phyloP scores from a whole-genome alignment of 2,113 vertebrate species.

The Aphyosemion australe region DNA sequence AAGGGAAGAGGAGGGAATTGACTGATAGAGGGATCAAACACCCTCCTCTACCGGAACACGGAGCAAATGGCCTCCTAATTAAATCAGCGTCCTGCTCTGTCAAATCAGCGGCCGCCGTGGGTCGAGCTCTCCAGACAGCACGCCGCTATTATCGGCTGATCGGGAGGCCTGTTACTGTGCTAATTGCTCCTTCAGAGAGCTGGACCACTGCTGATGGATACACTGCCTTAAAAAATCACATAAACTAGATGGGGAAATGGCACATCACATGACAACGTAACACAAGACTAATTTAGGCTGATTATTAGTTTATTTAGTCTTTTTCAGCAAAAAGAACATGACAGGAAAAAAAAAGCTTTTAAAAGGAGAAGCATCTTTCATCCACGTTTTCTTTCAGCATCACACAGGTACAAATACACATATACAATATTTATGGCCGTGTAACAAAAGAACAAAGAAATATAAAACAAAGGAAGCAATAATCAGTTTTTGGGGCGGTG shows the following conservation, averaged over 20 bases:
- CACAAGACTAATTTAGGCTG: conserved; percentile 8
- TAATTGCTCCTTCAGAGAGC: conserved; percentile 89
- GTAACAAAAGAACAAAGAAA: conserved; percentile 12
- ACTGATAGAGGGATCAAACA: conserved; percentile 73
- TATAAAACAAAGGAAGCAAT: background rate
- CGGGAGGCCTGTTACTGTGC: conserved; percentile 85
- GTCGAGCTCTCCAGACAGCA: conserved; percentile 82
- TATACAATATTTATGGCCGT: conserved; percentile 34
- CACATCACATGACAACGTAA: background rate
- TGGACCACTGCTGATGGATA: conserved; percentile 64
- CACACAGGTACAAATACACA: conserved; percentile 36
- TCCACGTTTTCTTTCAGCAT: conserved; percentile 14
- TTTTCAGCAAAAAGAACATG: conserved; percentile 8
- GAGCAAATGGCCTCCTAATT: conserved; percentile 94
- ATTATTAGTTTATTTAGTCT: conserved; percentile 32
- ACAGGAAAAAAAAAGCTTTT: conserved; percentile 4
- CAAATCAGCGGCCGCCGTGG: conserved; percentile 85
- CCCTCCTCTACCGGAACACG: conserved; percentile 80
- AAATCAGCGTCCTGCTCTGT: conserved; percentile 90
- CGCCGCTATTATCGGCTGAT: conserved; percentile 86
- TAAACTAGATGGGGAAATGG: conserved; percentile 23
- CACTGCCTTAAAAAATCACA: conserved; percentile 46
- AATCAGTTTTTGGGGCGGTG: no score
- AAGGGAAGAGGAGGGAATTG: conserved; percentile 66
- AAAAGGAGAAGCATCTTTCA: conserved; percentile 17